Base-by-base conservation (phyloP, 1,140 invertebrate species). In the Artemia franciscana region DNA sequence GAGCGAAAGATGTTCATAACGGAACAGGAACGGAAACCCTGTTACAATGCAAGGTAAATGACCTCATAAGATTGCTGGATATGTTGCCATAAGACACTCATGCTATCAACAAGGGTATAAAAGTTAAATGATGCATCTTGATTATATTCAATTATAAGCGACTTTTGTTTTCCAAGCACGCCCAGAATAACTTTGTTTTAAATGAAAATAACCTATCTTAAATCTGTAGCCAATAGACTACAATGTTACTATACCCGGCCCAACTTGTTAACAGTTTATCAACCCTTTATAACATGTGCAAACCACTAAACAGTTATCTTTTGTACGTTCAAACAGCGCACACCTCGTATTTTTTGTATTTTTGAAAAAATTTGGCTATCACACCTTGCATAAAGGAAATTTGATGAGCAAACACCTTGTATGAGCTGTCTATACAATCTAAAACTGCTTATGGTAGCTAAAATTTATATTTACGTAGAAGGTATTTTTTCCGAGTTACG, bases 1-100 rank as follows among this genome's bases (percentile, higher is more conserved):
- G 26, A 67, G 62, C 57, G 69, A 73, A 66, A 70, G 70, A 21
- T 73, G 69, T 64, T 65, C 64, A 1, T 65, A 68, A 60, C 69
- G 73, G 67, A 72, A 73, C 61, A 58, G 70, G n/a, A n/a, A n/a
- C n/a, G n/a, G n/a, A n/a, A n/a, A n/a, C n/a, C n/a, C n/a, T n/a
- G n/a, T n/a, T n/a, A n/a, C 12, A 12, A 1, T 51, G 39, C 39
- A 51, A 51, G 39, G 39, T 51, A 1, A 51, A 51, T 18, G 39
- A 51, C 39, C 39, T 51, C 39, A 51, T 51, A 18, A 18, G 39
- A 51, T 51, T 51, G 39, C 3, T 51, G 39, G 39, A 51, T n/a
- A n/a, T n/a, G n/a, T n/a, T n/a, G n/a, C n/a, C n/a, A n/a, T n/a
- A n/a, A n/a, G n/a, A n/a, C n/a, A n/a, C n/a, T n/a, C n/a, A n/a